Evolutionary conservation across 2,113 vertebrate species (phyloP).

Genomic region (Thalassarche chlororhynchos): DNA sequence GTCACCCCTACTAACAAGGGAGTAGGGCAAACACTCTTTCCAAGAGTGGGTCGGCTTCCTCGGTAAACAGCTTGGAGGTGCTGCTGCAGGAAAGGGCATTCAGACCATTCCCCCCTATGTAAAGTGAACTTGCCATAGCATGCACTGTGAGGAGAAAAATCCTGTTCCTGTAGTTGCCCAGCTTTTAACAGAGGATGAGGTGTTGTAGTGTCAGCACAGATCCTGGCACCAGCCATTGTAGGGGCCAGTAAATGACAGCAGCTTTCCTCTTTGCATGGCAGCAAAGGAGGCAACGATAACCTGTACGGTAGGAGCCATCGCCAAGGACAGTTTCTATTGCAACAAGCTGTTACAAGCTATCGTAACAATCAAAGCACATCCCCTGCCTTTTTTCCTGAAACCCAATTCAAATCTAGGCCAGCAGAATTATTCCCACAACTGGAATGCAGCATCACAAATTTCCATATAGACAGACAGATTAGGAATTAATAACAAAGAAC

Average conservation of each 20-base stretch:
- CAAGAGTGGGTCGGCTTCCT: neutral
- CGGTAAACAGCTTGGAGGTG: neutral
- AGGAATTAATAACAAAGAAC: neutral
- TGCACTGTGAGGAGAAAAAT: neutral
- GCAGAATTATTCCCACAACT: neutral
- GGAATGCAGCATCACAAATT: neutral
- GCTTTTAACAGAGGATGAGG: neutral
- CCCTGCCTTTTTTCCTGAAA: neutral
- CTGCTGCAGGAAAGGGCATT: neutral
- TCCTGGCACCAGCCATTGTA: neutral
- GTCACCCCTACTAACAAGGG: neutral
- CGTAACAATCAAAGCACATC: neutral
- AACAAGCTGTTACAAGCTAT: neutral
- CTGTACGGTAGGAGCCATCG: neutral
- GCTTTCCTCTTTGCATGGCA: neutral
- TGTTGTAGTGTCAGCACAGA: neutral
- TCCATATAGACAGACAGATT: neutral
- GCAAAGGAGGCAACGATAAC: rapidly evolving
- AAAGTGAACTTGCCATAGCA: neutral
- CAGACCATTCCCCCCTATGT: neutral
- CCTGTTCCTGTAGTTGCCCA: neutral
- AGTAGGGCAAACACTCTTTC: neutral
- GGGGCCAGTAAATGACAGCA: neutral
- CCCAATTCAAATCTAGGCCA: neutral
- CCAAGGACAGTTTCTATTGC: neutral